These are phyloP conservation scores for Ptiloglossa arizonensis DNA, from an alignment of 1,140 invertebrate genomes.

Conservation along the genomic window DNA sequence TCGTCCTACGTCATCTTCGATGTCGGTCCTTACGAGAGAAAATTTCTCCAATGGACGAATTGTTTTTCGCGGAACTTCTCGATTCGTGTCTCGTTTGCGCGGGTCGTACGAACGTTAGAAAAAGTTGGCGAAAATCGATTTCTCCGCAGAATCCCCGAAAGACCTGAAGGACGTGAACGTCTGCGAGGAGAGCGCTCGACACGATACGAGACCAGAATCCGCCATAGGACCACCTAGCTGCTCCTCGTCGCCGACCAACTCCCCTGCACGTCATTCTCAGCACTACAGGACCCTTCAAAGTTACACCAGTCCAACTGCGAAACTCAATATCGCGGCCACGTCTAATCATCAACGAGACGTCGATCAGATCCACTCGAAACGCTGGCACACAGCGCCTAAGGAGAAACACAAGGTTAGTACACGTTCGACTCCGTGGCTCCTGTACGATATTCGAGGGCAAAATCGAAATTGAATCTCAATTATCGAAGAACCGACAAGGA, in stretches of 20 bases:
- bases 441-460: too few species aligned
- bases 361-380: constrained; percentile 77
- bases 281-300: constrained; percentile 77
- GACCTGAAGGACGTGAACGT: constrained; percentile 57
- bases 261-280: constrained; percentile 74
- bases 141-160: constrained; percentile 61
- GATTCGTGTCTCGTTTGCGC: background rate
- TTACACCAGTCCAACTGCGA: constrained; percentile 72
- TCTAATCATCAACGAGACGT: constrained; percentile 71
- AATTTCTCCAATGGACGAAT: too few species aligned
- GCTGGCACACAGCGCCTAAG: constrained; percentile 84
- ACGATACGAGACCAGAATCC: constrained; percentile 63
- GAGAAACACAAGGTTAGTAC: constrained; percentile 83
- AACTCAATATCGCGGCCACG: constrained; percentile 69
- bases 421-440: background rate
- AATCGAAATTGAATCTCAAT: too few species aligned
- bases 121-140: constrained; percentile 22
- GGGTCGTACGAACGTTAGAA: too few species aligned
- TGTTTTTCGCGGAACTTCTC: too few species aligned
- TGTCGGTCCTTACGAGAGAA: too few species aligned
- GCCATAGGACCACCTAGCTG: constrained; percentile 63
- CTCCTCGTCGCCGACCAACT: constrained; percentile 74
- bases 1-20: too few species aligned
- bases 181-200: constrained; percentile 54
- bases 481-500: too few species aligned